phyloP scores from a whole-genome alignment of 2,888 invertebrate genomes.

The Tuberolachnus salignus region DNA sequence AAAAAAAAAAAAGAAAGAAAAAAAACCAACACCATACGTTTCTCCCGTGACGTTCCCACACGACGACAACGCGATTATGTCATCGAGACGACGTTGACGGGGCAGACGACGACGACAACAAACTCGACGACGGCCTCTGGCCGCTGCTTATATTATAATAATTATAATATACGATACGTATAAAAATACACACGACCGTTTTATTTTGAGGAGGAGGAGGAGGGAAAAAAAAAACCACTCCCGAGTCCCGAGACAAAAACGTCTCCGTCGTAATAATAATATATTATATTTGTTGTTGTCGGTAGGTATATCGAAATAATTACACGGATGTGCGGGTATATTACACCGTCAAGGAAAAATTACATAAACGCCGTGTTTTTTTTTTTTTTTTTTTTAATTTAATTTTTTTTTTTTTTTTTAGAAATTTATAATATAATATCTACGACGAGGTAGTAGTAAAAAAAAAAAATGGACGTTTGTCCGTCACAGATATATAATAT shows the following conservation, averaged over 20 bases:
- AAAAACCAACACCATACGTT: background rate
- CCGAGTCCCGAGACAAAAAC: too few species aligned
- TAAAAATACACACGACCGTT: too few species aligned
- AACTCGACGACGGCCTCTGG: background rate
- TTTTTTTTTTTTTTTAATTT: too few species aligned
- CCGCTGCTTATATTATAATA: too few species aligned
- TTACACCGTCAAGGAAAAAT: background rate
- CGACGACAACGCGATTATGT: background rate
- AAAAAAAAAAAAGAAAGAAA: background rate
- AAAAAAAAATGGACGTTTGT: constrained; percentile 42
- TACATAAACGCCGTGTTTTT: background rate
- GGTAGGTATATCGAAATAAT: background rate
- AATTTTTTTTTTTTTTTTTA: too few species aligned
- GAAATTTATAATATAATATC: background rate
- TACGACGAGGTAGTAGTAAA: background rate
- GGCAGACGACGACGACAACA: background rate
- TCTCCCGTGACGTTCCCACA: background rate
- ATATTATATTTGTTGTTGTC: background rate
- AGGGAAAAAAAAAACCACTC: too few species aligned
- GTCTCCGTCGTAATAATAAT: background rate
- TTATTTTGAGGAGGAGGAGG: too few species aligned
- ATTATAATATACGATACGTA: too few species aligned
- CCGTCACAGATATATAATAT: background rate
- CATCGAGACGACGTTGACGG: constrained; percentile 3
- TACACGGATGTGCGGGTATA: too few species aligned